phyloP scores from a whole-genome alignment of 2,113 vertebrate genomes.

The Alaudala cheleensis region DNA sequence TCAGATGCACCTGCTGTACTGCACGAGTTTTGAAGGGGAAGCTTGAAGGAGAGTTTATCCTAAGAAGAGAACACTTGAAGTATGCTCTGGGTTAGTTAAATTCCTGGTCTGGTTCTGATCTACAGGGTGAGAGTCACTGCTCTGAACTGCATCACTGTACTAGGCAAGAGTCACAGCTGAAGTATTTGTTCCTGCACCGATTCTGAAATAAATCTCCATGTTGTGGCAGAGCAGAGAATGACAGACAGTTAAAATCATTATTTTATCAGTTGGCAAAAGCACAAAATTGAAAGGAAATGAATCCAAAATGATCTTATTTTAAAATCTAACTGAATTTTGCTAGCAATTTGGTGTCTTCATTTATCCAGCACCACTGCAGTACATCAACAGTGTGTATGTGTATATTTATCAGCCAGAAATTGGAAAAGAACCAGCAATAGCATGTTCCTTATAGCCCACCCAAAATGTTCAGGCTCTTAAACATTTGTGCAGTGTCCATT shows the following conservation, averaged over 20 bases:
- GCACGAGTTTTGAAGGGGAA: neutral
- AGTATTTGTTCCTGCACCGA: neutral
- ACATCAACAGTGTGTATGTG: neutral
- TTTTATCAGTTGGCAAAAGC: neutral
- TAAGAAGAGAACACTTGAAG: neutral
- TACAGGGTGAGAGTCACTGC: neutral
- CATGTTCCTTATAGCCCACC: neutral
- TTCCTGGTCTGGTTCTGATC: neutral
- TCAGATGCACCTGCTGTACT: neutral
- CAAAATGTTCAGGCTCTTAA: neutral
- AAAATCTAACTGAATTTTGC: neutral
- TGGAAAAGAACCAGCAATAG: neutral
- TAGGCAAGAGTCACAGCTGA: neutral
- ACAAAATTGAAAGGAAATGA: neutral
- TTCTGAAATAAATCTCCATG: neutral
- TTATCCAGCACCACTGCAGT: neutral
- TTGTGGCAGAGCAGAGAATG: neutral
- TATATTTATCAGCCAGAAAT: neutral
- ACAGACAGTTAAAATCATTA: neutral
- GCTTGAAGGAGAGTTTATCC: neutral
- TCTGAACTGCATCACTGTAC: neutral
- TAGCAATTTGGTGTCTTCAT: neutral
- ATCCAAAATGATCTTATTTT: neutral
- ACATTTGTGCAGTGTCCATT: neutral
- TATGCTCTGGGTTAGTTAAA: neutral